Conservation (phyloP, 2,888 invertebrate species). For the Noctua fimbriata region DNA sequence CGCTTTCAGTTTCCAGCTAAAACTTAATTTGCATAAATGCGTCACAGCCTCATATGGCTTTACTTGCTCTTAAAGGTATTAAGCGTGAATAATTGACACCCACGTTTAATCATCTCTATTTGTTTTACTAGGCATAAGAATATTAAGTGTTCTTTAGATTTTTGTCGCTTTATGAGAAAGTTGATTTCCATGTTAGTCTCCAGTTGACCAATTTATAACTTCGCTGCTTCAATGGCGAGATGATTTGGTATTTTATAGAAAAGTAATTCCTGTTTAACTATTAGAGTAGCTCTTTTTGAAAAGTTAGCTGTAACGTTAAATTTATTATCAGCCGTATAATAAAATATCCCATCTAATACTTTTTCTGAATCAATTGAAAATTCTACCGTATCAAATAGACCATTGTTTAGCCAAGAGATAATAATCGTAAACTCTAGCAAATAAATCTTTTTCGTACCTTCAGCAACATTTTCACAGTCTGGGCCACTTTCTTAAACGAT, state of each 20-base stretch:
- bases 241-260: not conserved
- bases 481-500: conserved; percentile 59
- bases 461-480: conserved; percentile 38
- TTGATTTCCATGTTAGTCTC: conserved; percentile 2
- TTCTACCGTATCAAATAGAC: conserved; percentile 28
- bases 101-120: conserved; percentile 39
- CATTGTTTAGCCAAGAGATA: conserved; percentile 20
- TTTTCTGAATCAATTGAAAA: conserved; percentile 7
- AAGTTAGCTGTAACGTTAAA: not conserved
- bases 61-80: conserved; percentile 32
- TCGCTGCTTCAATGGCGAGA: not conserved
- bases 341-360: conserved; percentile 8
- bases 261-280: not conserved
- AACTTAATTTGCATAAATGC: conserved; percentile 38
- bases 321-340: not conserved
- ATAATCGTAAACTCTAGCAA: conserved; percentile 39
- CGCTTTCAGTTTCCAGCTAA: conserved; percentile 46
- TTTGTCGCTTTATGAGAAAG: conserved; percentile 22
- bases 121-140: conserved; percentile 8
- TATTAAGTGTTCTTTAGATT: not conserved
- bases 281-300: not conserved
- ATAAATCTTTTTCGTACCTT: conserved; percentile 52
- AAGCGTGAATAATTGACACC: conserved; percentile 39
- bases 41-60: conserved; percentile 14
- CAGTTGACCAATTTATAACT: not conserved